Base-by-base conservation (phyloP, 2,113 vertebrate genomes). In the Sinocyclocheilus anophthalmus region DNA sequence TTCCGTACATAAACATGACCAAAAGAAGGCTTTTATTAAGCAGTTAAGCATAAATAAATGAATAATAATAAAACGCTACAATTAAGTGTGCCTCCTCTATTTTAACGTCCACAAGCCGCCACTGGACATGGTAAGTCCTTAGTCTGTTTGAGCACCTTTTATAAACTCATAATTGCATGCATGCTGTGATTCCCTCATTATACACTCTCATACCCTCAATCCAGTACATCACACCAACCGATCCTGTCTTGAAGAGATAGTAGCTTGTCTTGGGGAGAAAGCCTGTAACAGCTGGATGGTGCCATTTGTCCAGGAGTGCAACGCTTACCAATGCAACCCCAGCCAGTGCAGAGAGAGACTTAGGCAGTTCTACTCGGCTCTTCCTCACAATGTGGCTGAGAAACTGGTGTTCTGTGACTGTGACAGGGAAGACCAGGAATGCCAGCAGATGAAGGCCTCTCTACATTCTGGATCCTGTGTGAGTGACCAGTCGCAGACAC, bases 401-500 rank as follows among this genome's bases (percentile, higher is more conserved):
- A 95, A 94, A 94, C 89, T 98, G 92, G 94, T 91, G 67, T 96
- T 98, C 91, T 98, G 97, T 84, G 91, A 96, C 53, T 98, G 97
- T 39, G 79, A 88, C 63, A 89, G 88, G 20, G 90, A 90, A 9
- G 96, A 99, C 89, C 92, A 94, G 50, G 91, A 91, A 77, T 99
- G 97, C 83, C 89, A 93, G 75, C 90, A 92, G 42, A 93, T 96
- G 88, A 94, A 91, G 91, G 91, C 89, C 10, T 87, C 91, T 39
- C 95, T 98, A 53, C 96, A 96, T 59, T 95, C 95, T 76, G 94
- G 93, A 22, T 88, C 92, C 5, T 98, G 97, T 92, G 92, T 91
- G 39, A 86, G 81, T 84, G 77, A 84, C n/a, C 69, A n/a, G 33
- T 85, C 84, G 22, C 86, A 81, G 14, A 83, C 93, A 26, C 39